phyloP scores from a whole-genome alignment of 2,888 invertebrate species.

The Platypus cylindrus region DNA sequence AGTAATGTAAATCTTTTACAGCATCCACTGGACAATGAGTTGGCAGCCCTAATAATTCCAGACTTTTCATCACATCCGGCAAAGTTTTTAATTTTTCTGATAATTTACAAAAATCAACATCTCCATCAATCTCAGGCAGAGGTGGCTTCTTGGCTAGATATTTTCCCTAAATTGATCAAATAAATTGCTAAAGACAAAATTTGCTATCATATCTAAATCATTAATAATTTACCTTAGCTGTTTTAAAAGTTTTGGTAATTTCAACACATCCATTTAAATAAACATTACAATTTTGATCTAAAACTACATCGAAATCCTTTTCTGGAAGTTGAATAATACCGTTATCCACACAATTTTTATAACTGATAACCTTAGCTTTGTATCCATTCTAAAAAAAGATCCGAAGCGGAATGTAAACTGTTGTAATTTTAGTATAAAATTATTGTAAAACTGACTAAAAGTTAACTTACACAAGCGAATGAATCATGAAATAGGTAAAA shows the following conservation, averaged over 20 bases:
- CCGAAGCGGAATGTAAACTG: not conserved
- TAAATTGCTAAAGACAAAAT: too few relatives aligned
- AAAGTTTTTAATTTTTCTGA: conserved; percentile 21
- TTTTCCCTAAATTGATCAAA: conserved; percentile 23
- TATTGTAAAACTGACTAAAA: not conserved
- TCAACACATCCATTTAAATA: conserved; percentile 33
- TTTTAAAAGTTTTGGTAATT: conserved; percentile 31
- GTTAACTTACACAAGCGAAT: conserved; percentile 2
- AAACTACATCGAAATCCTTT: conserved; percentile 15
- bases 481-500: not conserved
- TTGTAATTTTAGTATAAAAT: too few relatives aligned
- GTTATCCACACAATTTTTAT: conserved; percentile 20
- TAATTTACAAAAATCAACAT: conserved; percentile 33
- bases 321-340: conserved; percentile 17
- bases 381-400: conserved; percentile 24
- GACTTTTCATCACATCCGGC: conserved; percentile 20
- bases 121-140: conserved; percentile 33
- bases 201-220: not conserved
- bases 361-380: conserved; percentile 19
- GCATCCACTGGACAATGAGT: conserved; percentile 32
- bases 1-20: conserved; percentile 18
- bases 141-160: conserved; percentile 35
- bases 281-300: conserved; percentile 36
- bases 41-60: conserved; percentile 32
- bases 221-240: conserved; percentile 27